Conservation (phyloP, 2,888 invertebrate species). For the Onchidella celtica region DNA sequence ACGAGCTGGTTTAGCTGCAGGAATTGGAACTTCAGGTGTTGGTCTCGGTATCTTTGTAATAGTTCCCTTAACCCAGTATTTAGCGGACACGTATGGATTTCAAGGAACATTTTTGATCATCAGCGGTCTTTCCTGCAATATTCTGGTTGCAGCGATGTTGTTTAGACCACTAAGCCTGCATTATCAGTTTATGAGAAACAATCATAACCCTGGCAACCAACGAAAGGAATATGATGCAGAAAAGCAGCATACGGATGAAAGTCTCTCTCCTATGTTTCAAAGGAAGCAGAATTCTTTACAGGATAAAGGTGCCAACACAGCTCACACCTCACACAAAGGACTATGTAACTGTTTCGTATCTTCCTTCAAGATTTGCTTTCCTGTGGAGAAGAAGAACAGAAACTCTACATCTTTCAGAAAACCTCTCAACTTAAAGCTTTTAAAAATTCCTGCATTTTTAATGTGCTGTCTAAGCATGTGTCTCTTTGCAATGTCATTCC, state of each 20-base stretch:
- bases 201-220: background rate
- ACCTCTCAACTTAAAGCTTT: conserved; percentile 49
- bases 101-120: conserved; percentile 65
- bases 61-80: conserved; percentile 60
- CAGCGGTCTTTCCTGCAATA: conserved; percentile 59
- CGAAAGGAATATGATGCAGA: background rate
- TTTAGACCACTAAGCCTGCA: conserved; percentile 51
- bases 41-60: conserved; percentile 67
- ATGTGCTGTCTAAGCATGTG: conserved; percentile 55
- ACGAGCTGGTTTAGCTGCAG: conserved; percentile 64
- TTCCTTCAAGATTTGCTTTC: too few species aligned
- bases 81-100: conserved; percentile 62
- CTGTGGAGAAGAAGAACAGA: background rate
- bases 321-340: too few species aligned
- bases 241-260: background rate
- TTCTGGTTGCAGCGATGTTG: conserved; percentile 62
- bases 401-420: conserved; percentile 3
- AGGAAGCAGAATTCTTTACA: too few species aligned
- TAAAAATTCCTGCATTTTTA: conserved; percentile 52
- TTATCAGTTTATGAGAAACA: background rate
- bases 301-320: background rate
- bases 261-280: background rate
- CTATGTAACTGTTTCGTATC: too few species aligned
- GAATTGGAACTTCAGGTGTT: conserved; percentile 66
- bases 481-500: conserved; percentile 53